Conservation (phyloP, 2,888 invertebrate species). For the Agriopis marginaria region DNA sequence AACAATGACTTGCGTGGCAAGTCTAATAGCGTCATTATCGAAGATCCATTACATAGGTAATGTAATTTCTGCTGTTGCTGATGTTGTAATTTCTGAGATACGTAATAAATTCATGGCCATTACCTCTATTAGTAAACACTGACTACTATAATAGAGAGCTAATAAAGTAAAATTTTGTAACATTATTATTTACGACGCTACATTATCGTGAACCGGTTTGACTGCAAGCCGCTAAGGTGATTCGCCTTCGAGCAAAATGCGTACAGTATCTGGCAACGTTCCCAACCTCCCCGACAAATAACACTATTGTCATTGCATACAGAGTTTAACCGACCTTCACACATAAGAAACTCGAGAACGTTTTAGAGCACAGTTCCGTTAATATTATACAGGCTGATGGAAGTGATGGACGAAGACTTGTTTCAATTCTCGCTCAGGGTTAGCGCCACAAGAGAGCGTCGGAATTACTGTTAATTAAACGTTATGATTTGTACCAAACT, state of each 20-base stretch:
- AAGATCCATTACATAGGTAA: slow-evolving; percentile 20
- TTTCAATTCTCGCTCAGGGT: slow-evolving; percentile 51
- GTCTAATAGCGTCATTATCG: slow-evolving; percentile 17
- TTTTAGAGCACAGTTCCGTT: slow-evolving; percentile 49
- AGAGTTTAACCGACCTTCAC: slow-evolving; percentile 55
- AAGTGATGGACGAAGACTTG: slow-evolving; percentile 45
- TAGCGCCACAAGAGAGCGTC: slow-evolving; percentile 41
- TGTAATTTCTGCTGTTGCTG: neutral
- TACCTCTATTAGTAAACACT: slow-evolving; percentile 9
- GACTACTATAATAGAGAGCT: slow-evolving; percentile 8
- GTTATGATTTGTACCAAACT: slow-evolving; percentile 46
- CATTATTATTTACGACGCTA: slow-evolving; percentile 31
- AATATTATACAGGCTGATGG: slow-evolving; percentile 43
- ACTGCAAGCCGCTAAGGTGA: slow-evolving; percentile 54
- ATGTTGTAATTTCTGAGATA: slow-evolving; percentile 11
- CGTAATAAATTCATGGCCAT: slow-evolving; percentile 14
- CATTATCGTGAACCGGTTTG: slow-evolving; percentile 44
- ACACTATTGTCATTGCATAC: slow-evolving; percentile 58
- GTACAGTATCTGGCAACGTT: slow-evolving; percentile 65
- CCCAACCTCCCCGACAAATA: slow-evolving; percentile 59
- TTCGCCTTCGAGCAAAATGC: slow-evolving; percentile 58
- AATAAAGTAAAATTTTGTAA: slow-evolving; percentile 22
- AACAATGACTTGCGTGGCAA: slow-evolving; percentile 25
- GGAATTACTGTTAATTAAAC: slow-evolving; percentile 46
- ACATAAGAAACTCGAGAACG: slow-evolving; percentile 51